A percentile compares a stretch with the other conserved stretches of the same genome.
These are phyloP conservation scores for Melanchra persicariae DNA, from an alignment of 2,888 invertebrate genomes.

Conservation along the genomic window DNA sequence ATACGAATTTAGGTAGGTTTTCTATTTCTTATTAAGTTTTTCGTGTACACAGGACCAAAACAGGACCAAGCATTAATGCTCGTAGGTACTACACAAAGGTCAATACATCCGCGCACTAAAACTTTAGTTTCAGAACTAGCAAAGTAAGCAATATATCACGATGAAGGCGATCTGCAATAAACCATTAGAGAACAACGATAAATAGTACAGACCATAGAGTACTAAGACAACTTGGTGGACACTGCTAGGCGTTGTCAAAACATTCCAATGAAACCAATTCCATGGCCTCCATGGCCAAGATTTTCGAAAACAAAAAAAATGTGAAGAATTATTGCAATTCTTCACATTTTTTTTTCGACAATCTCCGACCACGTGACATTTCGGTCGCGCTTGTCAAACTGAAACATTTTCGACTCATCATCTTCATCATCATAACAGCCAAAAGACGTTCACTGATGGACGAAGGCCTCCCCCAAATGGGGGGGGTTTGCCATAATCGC, in stretches of 20 bases:
- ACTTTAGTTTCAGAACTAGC: conserved; percentile 51
- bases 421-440: too few species aligned
- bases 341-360: too few species aligned
- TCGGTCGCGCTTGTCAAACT: not conserved
- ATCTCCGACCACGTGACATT: not conserved
- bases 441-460: too few species aligned
- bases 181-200: conserved; percentile 66
- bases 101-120: conserved; percentile 43
- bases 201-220: conserved; percentile 52
- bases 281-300: too few species aligned
- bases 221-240: not conserved
- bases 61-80: not conserved
- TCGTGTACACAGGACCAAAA: too few species aligned
- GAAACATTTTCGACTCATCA: not conserved
- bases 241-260: not conserved
- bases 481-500: too few species aligned
- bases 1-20: too few species aligned
- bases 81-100: conserved; percentile 13
- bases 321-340: too few species aligned
- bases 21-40: too few species aligned
- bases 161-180: conserved; percentile 65
- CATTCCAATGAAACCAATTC: not conserved
- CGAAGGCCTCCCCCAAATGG: too few species aligned
- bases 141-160: conserved; percentile 64
- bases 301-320: too few species aligned